Conservation (phyloP, 2,888 invertebrate species). For the Drosophila seclusa region DNA sequence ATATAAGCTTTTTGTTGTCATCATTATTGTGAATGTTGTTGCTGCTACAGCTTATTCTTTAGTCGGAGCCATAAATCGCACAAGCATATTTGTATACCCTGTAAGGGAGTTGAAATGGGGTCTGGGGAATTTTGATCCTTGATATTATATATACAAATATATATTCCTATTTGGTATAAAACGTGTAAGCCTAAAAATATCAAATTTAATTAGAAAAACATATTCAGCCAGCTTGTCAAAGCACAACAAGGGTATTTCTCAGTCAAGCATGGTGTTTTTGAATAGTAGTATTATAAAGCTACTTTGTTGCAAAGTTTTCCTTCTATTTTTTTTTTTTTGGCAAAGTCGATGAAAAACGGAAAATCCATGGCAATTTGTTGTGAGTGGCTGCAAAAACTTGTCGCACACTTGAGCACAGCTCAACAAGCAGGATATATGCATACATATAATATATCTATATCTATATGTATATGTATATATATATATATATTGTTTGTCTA, state of each 20-base stretch:
- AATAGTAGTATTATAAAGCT: conserved; percentile 31
- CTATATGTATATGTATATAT: conserved; percentile 2
- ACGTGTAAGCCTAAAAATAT: neutral
- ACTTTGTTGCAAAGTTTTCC: conserved; percentile 43
- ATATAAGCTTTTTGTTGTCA: conserved; percentile 7
- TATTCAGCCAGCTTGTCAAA: neutral
- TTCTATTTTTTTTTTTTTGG: neutral
- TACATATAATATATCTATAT: conserved; percentile 12
- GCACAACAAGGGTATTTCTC: neutral
- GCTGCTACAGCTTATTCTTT: conserved; percentile 1
- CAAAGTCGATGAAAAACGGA: conserved; percentile 57
- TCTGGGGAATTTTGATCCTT: neutral
- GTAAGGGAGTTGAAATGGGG: neutral
- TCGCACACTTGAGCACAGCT: conserved; percentile 74
- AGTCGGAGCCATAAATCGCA: conserved; percentile 1
- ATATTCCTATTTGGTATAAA: neutral
- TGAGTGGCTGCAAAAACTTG: conserved; percentile 59
- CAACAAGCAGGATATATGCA: conserved; percentile 39
- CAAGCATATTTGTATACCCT: neutral
- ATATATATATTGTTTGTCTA: neutral
- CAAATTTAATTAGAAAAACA: neutral
- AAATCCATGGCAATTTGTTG: conserved; percentile 77
- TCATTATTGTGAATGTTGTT: conserved; percentile 21
- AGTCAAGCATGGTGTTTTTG: neutral
- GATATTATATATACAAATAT: neutral